Evolutionary conservation across 2,797 vertebrate species (phyloP).

Genomic region (Muraenolepis orangiensis): DNA sequence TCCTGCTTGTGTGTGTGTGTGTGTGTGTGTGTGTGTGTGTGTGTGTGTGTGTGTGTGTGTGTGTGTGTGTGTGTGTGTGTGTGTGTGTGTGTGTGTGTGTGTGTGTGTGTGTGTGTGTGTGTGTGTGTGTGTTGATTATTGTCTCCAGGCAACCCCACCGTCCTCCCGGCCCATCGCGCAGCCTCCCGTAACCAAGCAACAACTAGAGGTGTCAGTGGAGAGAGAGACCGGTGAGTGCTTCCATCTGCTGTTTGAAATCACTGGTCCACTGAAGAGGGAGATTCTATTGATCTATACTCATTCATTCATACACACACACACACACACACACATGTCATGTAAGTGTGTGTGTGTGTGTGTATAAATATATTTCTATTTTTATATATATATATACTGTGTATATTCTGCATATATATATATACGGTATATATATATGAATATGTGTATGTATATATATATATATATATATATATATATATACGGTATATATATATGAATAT

Average conservation of each 20-base stretch:
- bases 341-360: too few species aligned
- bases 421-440: too few species aligned
- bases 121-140: conserved; percentile 1
- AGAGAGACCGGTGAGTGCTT: conserved; percentile 58
- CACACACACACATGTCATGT: too few species aligned
- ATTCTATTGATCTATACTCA: neutral
- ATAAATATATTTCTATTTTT: too few species aligned
- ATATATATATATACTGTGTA: too few species aligned
- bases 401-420: too few species aligned
- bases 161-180: conserved; percentile 67
- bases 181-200: conserved; percentile 60
- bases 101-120: neutral
- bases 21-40: neutral
- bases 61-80: neutral
- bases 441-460: too few species aligned
- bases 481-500: too few species aligned
- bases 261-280: neutral
- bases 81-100: neutral
- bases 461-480: too few species aligned
- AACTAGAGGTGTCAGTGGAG: conserved; percentile 10
- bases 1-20: neutral
- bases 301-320: neutral
- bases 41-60: neutral
- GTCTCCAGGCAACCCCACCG: conserved; percentile 59
- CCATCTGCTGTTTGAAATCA: neutral